Base-by-base conservation (phyloP, 2,797 vertebrate genomes). In the Atherinosoma microstoma region DNA sequence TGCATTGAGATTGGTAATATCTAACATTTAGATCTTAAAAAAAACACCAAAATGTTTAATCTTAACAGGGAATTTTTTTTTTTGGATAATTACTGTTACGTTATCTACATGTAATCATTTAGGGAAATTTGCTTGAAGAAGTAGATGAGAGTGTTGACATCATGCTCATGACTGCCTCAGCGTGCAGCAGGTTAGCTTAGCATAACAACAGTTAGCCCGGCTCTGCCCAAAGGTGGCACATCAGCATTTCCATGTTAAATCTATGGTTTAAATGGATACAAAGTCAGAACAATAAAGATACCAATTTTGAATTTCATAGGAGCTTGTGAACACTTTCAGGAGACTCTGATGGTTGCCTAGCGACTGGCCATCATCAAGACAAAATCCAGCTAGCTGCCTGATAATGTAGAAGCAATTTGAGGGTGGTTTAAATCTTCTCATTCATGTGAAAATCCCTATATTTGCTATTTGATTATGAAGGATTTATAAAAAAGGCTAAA, bases 1-100 rank as follows among this genome's bases (percentile, higher is more conserved):
- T 88, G 82, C 85, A 85, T 89, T 87, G 4, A 68, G 74, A 78
- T 60, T 80, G 30, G 66, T 62, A 68, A 40, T 56, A 68, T 51
- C 62, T 18, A 36, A 49, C 58, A 36, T 54, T 83, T 64, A 42
- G 6, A 54, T n/a, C 58, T 36, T 30, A 36, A 42, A 10, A 60
- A 66, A 70, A 57, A 76, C 34, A 59, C 13, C 13, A 11, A 34
- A 58, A 59, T 6, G 2, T 40, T 27, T 24, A 0, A 49, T 75
- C 66, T 64, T 3, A 54, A 72, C 79, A 77, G 35, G 27, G 75
- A 0, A 9, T 9, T 15, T 24, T 59, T 61, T 70, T 64, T 16
- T 69, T 81, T 64, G 36, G 35, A 42, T 76, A 71, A 42, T 76
- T 69, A 71, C 59, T 71, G 65, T 78, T 78, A 70, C 67, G 53